Conservation (phyloP, 2,888 invertebrate genomes). For the Hetaerina titia region DNA sequence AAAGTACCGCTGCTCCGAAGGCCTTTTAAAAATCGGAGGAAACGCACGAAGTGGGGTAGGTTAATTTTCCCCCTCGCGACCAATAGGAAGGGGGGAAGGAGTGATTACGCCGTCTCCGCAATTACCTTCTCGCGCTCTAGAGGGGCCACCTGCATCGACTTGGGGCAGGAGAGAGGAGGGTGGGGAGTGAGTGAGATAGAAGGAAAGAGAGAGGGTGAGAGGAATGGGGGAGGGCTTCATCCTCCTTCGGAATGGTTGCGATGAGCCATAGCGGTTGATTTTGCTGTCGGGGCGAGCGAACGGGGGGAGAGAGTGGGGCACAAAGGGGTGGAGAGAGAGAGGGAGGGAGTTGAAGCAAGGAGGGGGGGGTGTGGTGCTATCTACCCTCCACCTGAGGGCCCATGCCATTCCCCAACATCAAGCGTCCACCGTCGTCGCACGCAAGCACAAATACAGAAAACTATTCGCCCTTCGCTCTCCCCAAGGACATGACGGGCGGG, state of each 20-base stretch:
- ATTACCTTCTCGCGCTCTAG: background rate
- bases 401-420: background rate
- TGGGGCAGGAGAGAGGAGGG: background rate
- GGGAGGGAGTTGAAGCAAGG: background rate
- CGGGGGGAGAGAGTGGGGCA: background rate
- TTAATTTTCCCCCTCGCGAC: slow-evolving; percentile 2
- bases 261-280: slow-evolving; percentile 1
- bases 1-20: background rate
- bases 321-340: background rate
- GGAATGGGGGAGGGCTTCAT: background rate
- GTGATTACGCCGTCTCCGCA: background rate
- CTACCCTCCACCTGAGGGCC: background rate
- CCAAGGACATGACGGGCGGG: slow-evolving; percentile 16
- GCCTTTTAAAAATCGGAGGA: background rate
- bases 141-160: background rate
- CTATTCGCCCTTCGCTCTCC: slow-evolving; percentile 19
- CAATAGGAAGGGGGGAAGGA: background rate
- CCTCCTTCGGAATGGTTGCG: background rate
- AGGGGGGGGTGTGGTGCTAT: background rate
- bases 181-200: background rate
- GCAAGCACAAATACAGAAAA: background rate
- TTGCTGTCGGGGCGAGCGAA: background rate
- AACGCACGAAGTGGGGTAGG: background rate
- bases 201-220: background rate
- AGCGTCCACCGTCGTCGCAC: background rate